Percentiles rank a stretch among this genome's conserved stretches.
Evolutionary conservation across 2,797 vertebrate genomes (phyloP).

Genomic region (Coluber constrictor): DNA sequence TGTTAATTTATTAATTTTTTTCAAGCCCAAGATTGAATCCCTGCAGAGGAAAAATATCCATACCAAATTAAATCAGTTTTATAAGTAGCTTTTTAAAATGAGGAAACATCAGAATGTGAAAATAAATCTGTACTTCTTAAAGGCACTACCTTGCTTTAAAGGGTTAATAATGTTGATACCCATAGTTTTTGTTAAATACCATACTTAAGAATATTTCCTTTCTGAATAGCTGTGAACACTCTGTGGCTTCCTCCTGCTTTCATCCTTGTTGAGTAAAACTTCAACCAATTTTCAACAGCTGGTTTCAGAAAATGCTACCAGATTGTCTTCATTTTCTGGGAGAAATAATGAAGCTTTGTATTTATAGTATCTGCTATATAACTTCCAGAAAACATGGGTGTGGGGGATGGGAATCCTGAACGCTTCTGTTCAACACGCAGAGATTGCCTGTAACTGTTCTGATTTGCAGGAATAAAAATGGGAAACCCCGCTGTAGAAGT

Average conservation of each 20-base stretch:
- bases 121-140: neutral
- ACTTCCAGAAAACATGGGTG: constrained; percentile 50
- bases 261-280: constrained; percentile 7
- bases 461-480: constrained; percentile 70
- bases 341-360: constrained; percentile 53
- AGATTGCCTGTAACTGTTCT: constrained; percentile 58
- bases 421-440: constrained; percentile 63
- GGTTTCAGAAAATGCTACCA: constrained; percentile 14
- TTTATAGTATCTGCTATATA: constrained; percentile 30
- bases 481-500: constrained; percentile 57
- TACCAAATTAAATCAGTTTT: neutral
- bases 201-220: neutral
- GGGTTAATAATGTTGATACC: neutral
- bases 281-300: neutral
- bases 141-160: neutral
- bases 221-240: neutral
- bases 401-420: constrained; percentile 60
- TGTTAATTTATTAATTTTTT: neutral
- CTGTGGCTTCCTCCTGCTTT: neutral
- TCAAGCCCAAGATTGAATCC: neutral
- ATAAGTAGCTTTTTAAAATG: neutral
- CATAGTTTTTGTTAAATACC: neutral
- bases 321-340: constrained; percentile 53
- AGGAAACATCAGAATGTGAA: neutral
- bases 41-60: neutral